Conservation (phyloP, 2,797 vertebrate genomes). For the Diplodus puntazzo region DNA sequence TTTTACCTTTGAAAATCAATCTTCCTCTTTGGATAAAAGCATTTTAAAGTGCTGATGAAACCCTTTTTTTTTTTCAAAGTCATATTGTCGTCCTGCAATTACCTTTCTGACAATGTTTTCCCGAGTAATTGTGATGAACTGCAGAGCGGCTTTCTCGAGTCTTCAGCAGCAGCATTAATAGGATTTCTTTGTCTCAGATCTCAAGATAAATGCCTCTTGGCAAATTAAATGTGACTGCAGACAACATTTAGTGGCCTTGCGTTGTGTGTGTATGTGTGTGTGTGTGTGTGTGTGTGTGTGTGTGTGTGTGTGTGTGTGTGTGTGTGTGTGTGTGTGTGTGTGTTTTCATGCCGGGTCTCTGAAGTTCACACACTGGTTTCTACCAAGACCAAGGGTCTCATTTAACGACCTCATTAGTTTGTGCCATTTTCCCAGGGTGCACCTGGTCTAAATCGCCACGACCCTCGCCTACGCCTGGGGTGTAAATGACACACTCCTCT, state of each 20-base stretch:
- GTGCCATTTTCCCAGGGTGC: conserved; percentile 72
- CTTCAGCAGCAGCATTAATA: conserved; percentile 4
- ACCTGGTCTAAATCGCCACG: conserved; percentile 77
- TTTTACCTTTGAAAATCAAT: conserved; percentile 62
- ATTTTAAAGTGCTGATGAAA: conserved; percentile 66
- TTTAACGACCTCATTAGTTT: conserved; percentile 83
- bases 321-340: conserved; percentile 19
- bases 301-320: conserved; percentile 9
- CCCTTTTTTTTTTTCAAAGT: background rate
- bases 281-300: conserved; percentile 21
- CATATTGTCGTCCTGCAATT: conserved; percentile 22
- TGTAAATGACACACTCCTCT: conserved; percentile 68
- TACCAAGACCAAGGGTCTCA: conserved; percentile 67
- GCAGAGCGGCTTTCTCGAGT: conserved; percentile 21
- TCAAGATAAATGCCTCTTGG: conserved; percentile 21
- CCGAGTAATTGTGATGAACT: conserved; percentile 43
- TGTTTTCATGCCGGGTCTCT: conserved; percentile 33
- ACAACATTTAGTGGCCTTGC: conserved; percentile 22
- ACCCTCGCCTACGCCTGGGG: conserved; percentile 67
- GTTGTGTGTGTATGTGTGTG: conserved; percentile 13
- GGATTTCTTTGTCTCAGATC: conserved; percentile 32
- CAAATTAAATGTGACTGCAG: conserved; percentile 32
- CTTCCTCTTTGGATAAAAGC: conserved; percentile 52
- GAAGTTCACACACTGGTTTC: conserved; percentile 65
- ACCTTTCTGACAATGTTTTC: conserved; percentile 24